phyloP scores from a whole-genome alignment of 2,888 invertebrate species.

The Lasioglossum calceatum region DNA sequence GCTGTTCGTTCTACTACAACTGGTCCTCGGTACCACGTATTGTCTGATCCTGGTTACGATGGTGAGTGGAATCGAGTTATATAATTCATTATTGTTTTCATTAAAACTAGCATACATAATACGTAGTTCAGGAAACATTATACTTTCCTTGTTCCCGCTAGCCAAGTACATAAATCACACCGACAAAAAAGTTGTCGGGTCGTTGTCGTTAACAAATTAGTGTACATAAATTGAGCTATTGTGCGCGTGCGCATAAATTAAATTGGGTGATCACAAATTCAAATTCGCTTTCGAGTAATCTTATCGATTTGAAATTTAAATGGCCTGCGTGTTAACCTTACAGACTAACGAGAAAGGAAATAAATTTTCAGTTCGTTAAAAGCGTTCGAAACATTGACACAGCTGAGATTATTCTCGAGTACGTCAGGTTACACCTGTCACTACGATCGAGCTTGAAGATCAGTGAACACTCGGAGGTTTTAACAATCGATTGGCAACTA shows the following conservation, averaged over 20 bases:
- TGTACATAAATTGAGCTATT: neutral
- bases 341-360: neutral
- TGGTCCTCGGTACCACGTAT: constrained; percentile 88
- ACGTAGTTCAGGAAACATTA: neutral
- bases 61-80: constrained; percentile 78
- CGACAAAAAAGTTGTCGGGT: neutral
- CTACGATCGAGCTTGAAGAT: neutral
- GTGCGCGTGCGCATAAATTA: neutral
- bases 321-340: neutral
- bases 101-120: too few species aligned
- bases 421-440: neutral
- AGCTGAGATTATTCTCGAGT: neutral
- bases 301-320: neutral
- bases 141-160: neutral
- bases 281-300: neutral
- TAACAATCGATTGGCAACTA: neutral
- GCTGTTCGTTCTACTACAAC: constrained; percentile 90
- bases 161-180: neutral
- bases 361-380: neutral
- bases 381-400: neutral
- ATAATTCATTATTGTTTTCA: too few species aligned
- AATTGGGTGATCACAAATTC: neutral
- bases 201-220: neutral
- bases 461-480: neutral
- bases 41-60: constrained; percentile 86